phyloP scores from a whole-genome alignment of 2,797 vertebrate genomes.

The Gastrophryne carolinensis region DNA sequence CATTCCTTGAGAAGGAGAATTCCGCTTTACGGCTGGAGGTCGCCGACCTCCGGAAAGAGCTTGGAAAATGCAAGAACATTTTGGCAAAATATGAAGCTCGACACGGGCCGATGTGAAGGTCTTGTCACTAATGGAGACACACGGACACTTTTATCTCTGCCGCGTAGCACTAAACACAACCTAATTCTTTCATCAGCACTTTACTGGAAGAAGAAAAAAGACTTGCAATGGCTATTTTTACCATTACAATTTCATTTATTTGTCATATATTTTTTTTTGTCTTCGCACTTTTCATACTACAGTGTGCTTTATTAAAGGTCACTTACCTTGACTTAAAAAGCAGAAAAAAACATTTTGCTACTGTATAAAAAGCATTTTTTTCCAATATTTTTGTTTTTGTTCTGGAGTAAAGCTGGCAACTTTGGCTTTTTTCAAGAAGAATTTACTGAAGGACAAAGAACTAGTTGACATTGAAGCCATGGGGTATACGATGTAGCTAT shows the following conservation, averaged over 20 bases:
- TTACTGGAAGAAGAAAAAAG: constrained; percentile 73
- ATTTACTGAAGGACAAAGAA: background rate
- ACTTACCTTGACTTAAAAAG: constrained; percentile 62
- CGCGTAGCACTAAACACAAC: constrained; percentile 69
- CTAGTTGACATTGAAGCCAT: background rate
- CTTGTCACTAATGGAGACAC: constrained; percentile 64
- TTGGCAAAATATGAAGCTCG: constrained; percentile 90
- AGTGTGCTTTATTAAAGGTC: constrained; percentile 62
- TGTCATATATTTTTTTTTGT: constrained; percentile 41
- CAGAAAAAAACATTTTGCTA: background rate
- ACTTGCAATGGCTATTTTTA: constrained; percentile 43
- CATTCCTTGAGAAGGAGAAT: constrained; percentile 97
- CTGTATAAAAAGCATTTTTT: constrained; percentile 11
- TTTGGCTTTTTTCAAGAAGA: background rate
- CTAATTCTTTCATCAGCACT: constrained; percentile 75
- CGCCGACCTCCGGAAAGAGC: constrained; percentile 89
- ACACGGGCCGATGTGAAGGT: constrained; percentile 83
- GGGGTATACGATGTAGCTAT: background rate
- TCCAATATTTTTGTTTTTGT: background rate
- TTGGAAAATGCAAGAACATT: constrained; percentile 92
- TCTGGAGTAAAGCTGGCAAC: background rate
- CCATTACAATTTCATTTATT: constrained; percentile 35
- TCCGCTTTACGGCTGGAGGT: constrained; percentile 88
- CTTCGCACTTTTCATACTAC: constrained; percentile 63
- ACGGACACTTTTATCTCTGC: constrained; percentile 75